phyloP scores from a whole-genome alignment of 2,113 vertebrate genomes.

The Thermophis baileyi region DNA sequence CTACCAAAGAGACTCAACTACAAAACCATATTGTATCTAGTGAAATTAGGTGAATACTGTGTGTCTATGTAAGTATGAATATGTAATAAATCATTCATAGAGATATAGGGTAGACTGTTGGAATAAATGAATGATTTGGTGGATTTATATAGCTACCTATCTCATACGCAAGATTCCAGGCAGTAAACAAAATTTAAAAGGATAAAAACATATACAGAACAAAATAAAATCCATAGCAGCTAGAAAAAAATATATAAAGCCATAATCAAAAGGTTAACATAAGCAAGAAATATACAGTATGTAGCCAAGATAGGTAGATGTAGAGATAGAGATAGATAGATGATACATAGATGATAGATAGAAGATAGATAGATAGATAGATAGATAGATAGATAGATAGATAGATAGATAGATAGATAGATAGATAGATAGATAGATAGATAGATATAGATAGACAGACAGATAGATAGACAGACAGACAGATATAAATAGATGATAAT shows the following conservation, averaged over 20 bases:
- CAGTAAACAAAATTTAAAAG: not conserved
- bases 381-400: too few relatives aligned
- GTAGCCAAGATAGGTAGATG: not conserved
- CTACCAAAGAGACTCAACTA: constrained; percentile 31
- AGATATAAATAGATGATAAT: too few relatives aligned
- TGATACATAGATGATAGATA: too few relatives aligned
- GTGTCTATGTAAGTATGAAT: not conserved
- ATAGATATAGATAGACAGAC: too few relatives aligned
- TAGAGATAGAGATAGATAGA: not conserved
- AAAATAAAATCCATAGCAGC: not conserved
- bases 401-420: too few relatives aligned
- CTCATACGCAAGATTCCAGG: not conserved
- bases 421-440: too few relatives aligned
- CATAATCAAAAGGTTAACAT: not conserved
- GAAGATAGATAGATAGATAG: not conserved
- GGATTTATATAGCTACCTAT: not conserved
- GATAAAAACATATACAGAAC: not conserved
- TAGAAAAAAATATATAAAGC: not conserved
- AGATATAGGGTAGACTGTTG: not conserved
- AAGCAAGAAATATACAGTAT: not conserved
- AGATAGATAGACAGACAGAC: too few relatives aligned
- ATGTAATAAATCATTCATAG: constrained; percentile 31
- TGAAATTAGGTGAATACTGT: constrained; percentile 34
- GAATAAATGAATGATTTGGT: not conserved
- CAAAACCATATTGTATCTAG: constrained; percentile 34